phyloP scores from a whole-genome alignment of 2,797 vertebrate species.

The Lateolabrax maculatus region DNA sequence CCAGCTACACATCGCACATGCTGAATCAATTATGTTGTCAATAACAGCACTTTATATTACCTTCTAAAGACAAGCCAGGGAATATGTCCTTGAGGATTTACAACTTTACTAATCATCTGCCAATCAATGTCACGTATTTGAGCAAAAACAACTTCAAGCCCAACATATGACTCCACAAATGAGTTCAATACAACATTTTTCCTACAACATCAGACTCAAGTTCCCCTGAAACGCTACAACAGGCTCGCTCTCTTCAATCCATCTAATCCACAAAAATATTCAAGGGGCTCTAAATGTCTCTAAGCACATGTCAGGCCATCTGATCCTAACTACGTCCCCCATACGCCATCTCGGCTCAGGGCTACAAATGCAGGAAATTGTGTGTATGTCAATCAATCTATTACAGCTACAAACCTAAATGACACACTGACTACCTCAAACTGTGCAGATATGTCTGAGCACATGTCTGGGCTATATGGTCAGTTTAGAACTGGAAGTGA shows the following conservation, averaged over 20 bases:
- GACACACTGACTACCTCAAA: constrained; percentile 54
- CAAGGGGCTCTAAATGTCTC: constrained; percentile 66
- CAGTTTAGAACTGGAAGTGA: constrained; percentile 64
- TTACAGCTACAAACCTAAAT: constrained; percentile 56
- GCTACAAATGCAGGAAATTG: constrained; percentile 51
- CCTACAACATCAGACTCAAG: constrained; percentile 40
- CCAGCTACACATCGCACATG: constrained; percentile 56
- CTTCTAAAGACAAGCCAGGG: constrained; percentile 56
- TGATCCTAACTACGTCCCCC: constrained; percentile 57
- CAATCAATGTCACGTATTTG: constrained; percentile 62
- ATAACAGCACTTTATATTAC: constrained; percentile 57
- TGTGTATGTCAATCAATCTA: constrained; percentile 57
- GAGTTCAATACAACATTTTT: constrained; percentile 44
- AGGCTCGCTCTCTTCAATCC: constrained; percentile 58
- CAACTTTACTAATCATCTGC: constrained; percentile 60
- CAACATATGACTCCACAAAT: constrained; percentile 38
- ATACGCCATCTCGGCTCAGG: constrained; percentile 45
- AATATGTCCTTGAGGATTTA: constrained; percentile 56
- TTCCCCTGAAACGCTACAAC: constrained; percentile 41
- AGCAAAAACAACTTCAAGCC: constrained; percentile 47
- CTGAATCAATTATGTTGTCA: constrained; percentile 65
- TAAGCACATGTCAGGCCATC: constrained; percentile 64
- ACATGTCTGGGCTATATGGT: constrained; percentile 61
- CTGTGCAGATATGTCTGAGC: constrained; percentile 58
- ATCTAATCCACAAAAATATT: constrained; percentile 75